Percentiles rank a stretch among this genome's conserved stretches.
phyloP scores from a whole-genome alignment of 2,797 vertebrate species.

The Borostomias antarcticus region DNA sequence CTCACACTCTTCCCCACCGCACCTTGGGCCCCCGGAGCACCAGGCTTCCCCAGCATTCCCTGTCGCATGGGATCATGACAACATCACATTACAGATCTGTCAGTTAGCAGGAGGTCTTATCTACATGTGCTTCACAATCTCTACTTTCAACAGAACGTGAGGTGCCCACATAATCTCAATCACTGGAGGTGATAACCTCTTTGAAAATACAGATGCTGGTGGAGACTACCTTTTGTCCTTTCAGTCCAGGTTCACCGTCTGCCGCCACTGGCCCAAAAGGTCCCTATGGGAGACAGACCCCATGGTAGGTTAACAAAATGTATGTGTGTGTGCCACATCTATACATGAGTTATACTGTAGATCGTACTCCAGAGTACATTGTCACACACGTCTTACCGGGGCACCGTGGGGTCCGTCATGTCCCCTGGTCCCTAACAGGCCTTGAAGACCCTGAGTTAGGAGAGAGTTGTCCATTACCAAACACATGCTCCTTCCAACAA shows the following conservation, averaged over 20 bases:
- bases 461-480: not conserved
- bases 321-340: not conserved
- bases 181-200: not conserved
- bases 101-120: no score
- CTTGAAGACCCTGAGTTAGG: constrained; percentile 66
- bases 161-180: no score
- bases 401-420: constrained; percentile 66
- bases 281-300: constrained; percentile 57
- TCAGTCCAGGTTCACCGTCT: constrained; percentile 56
- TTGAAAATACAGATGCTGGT: not conserved
- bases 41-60: constrained; percentile 72
- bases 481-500: no score
- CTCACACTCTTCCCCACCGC: constrained; percentile 73
- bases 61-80: constrained; percentile 34
- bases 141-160: no score
- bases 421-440: constrained; percentile 64
- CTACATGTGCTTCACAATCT: no score
- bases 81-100: constrained; percentile 13
- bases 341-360: not conserved
- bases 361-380: no score
- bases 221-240: constrained; percentile 63
- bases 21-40: constrained; percentile 72
- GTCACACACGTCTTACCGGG: constrained; percentile 67
- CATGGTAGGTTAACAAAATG: no score
- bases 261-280: constrained; percentile 58